Percentiles rank a stretch among this genome's conserved stretches.
These are phyloP conservation scores for Phaedon cochleariae DNA, from an alignment of 2,888 invertebrate species.

Conservation along the genomic window DNA sequence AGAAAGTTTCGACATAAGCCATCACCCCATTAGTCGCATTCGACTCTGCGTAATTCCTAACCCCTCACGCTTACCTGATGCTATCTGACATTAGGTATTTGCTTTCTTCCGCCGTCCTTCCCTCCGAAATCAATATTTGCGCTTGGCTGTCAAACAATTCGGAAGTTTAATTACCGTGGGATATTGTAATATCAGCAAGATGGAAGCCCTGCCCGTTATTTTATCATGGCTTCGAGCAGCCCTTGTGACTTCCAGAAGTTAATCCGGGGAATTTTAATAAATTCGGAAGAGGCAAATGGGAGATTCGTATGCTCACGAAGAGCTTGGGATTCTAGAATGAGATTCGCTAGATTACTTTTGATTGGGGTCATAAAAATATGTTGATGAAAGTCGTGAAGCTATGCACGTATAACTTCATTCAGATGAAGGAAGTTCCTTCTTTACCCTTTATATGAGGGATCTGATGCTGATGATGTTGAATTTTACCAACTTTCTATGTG, in stretches of 20 bases:
- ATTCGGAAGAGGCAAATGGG: not conserved
- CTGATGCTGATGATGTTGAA: too few relatives aligned
- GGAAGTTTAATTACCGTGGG: conserved; percentile 51
- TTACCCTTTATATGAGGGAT: too few relatives aligned
- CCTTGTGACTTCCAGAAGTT: conserved; percentile 13
- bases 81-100: conserved; percentile 23
- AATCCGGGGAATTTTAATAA: conserved; percentile 4
- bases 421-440: too few relatives aligned
- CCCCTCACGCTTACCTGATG: conserved; percentile 22
- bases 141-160: conserved; percentile 47
- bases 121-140: conserved; percentile 50
- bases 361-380: too few relatives aligned
- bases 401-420: too few relatives aligned
- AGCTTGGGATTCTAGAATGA: too few relatives aligned
- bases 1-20: not conserved
- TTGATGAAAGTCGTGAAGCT: too few relatives aligned
- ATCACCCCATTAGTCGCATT: not conserved
- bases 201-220: conserved; percentile 34
- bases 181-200: conserved; percentile 50
- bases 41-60: too few relatives aligned
- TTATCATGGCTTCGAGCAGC: conserved; percentile 13
- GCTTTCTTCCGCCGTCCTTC: conserved; percentile 45
- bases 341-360: too few relatives aligned
- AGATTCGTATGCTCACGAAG: too few relatives aligned
- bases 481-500: too few relatives aligned